A percentile compares a stretch with the other conserved stretches of the same genome.
phyloP scores from a whole-genome alignment of 1,140 invertebrate species.

The Manduca sexta region DNA sequence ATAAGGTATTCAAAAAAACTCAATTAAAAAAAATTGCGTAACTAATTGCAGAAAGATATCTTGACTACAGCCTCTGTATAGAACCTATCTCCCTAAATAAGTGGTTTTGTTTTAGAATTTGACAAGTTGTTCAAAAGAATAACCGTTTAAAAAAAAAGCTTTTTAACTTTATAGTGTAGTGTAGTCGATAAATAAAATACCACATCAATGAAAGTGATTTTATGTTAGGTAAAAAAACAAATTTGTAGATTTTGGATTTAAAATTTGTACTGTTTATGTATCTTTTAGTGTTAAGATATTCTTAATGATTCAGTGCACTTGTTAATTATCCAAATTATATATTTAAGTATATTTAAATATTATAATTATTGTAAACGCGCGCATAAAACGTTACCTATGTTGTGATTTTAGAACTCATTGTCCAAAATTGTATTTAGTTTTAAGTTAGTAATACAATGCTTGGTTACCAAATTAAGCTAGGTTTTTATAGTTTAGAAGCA shows the following conservation, averaged over 20 bases:
- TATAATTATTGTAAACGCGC: constrained; percentile 18
- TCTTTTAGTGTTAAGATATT: not conserved
- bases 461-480: too few species aligned
- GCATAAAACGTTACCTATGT: constrained; percentile 30
- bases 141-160: not conserved
- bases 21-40: too few species aligned
- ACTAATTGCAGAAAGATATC: too few species aligned
- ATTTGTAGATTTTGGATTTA: not conserved
- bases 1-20: too few species aligned
- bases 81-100: too few species aligned
- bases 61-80: too few species aligned
- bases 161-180: not conserved
- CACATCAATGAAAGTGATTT: constrained; percentile 32
- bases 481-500: too few species aligned
- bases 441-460: too few species aligned
- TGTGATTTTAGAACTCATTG: constrained; percentile 14
- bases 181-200: constrained; percentile 11
- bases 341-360: not conserved
- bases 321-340: not conserved
- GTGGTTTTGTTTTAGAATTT: too few species aligned
- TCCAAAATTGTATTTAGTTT: too few species aligned
- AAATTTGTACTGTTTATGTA: not conserved
- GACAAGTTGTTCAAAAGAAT: not conserved
- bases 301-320: not conserved
- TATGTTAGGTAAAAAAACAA: constrained; percentile 5